These are phyloP conservation scores for Trypoxylon attenuatum DNA, from an alignment of 2,888 invertebrate species.

Conservation along the genomic window DNA sequence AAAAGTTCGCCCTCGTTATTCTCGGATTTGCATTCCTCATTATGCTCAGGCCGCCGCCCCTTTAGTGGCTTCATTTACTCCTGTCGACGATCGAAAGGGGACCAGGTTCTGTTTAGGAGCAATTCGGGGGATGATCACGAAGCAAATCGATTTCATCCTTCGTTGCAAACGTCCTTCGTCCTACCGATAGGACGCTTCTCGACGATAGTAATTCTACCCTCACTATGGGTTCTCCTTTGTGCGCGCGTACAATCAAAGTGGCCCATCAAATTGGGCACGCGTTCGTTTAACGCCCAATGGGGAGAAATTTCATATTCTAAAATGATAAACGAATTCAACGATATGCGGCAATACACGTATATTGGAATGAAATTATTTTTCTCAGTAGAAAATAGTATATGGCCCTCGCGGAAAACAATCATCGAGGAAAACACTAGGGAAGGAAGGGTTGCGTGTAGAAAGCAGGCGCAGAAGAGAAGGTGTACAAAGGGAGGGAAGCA, in stretches of 20 bases:
- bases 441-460: too few relatives aligned
- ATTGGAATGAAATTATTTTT: not conserved
- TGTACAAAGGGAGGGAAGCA: conserved; percentile 4
- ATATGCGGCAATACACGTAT: not conserved
- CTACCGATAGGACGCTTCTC: conserved; percentile 3
- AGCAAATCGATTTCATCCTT: conserved; percentile 57
- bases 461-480: not conserved
- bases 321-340: too few relatives aligned
- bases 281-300: too few relatives aligned
- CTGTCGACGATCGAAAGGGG: not conserved
- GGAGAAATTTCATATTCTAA: too few relatives aligned
- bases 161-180: conserved; percentile 15
- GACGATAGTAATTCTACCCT: too few relatives aligned
- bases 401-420: too few relatives aligned
- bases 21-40: conserved; percentile 17
- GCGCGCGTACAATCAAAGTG: too few relatives aligned
- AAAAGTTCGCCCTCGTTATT: conserved; percentile 4
- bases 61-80: not conserved
- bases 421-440: too few relatives aligned
- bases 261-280: too few relatives aligned
- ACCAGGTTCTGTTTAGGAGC: not conserved
- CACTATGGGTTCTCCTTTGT: not conserved
- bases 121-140: conserved; percentile 27
- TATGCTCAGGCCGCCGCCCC: not conserved
- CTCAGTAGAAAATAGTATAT: too few relatives aligned